Evolutionary conservation across 2,888 invertebrate species (phyloP).

Genomic region (Rhagophthalmus giganteus): DNA sequence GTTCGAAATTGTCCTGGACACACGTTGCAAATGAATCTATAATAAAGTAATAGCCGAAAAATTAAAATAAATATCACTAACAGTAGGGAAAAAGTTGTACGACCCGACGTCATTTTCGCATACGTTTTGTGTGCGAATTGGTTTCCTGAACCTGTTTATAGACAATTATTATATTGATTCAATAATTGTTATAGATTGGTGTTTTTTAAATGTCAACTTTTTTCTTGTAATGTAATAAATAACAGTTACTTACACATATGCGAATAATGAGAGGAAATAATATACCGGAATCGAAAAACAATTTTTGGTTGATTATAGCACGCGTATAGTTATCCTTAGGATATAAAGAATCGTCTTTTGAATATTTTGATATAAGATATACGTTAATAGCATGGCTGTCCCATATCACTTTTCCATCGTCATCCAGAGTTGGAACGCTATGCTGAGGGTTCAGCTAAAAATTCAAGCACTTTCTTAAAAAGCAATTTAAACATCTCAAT

Average conservation of each 20-base stretch:
- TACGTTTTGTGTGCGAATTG: no score
- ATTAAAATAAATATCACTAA: neutral
- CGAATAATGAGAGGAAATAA: constrained; percentile 46
- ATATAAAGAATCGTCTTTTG: constrained; percentile 57
- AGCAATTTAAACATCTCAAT: no score
- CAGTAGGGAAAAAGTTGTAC: no score
- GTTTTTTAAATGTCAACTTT: no score
- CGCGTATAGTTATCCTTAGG: constrained; percentile 56
- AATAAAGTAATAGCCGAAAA: neutral
- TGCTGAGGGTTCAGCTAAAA: constrained; percentile 64
- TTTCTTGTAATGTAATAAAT: no score
- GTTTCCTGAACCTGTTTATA: no score
- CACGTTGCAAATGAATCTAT: neutral
- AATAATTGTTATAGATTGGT: no score
- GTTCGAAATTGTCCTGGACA: neutral
- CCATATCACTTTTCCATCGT: constrained; percentile 57
- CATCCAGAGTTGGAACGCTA: constrained; percentile 64
- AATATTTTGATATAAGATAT: constrained; percentile 63
- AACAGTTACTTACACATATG: neutral
- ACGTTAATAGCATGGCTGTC: constrained; percentile 68
- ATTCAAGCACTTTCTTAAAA: constrained; percentile 1
- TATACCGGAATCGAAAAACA: constrained; percentile 58
- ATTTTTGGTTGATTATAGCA: constrained; percentile 57
- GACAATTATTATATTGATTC: no score
- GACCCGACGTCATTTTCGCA: no score